Conservation (phyloP, 2,888 invertebrate species). For the Pterostichus niger region DNA sequence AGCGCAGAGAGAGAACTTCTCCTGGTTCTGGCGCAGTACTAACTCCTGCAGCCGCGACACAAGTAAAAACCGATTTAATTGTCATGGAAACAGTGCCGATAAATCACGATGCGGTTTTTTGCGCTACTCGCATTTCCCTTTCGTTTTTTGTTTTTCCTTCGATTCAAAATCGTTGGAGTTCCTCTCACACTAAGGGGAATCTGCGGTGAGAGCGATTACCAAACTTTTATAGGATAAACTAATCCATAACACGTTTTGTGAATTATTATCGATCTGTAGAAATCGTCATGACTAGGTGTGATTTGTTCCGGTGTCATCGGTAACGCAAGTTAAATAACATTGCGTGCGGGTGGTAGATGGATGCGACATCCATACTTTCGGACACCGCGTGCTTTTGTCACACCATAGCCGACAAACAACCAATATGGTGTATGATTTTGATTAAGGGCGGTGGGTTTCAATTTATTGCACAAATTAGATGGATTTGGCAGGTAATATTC, state of each 20-base stretch:
- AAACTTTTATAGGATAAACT: conserved; percentile 33
- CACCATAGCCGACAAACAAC: too few species aligned
- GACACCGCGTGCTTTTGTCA: too few species aligned
- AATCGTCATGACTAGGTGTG: not conserved
- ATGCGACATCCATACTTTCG: too few species aligned
- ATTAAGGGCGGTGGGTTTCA: too few species aligned
- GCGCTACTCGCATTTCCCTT: conserved; percentile 5
- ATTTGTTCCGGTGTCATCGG: not conserved
- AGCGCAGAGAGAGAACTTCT: not conserved
- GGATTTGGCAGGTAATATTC: too few species aligned
- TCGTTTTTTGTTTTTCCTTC: conserved; percentile 45
- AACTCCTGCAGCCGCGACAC: conserved; percentile 29
- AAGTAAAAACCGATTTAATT: conserved; percentile 61
- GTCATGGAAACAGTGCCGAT: conserved; percentile 57
- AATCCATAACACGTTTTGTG: not conserved
- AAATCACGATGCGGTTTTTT: conserved; percentile 56
- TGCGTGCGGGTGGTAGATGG: too few species aligned
- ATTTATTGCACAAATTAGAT: too few species aligned
- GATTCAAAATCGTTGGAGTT: conserved; percentile 47
- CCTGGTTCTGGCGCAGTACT: not conserved
- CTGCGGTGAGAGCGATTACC: not conserved
- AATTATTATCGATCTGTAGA: not conserved
- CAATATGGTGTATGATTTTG: too few species aligned
- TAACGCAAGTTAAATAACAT: too few species aligned
- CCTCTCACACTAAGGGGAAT: not conserved